Base-by-base conservation (phyloP, 2,888 invertebrate genomes). In the Phaonia tiefii region DNA sequence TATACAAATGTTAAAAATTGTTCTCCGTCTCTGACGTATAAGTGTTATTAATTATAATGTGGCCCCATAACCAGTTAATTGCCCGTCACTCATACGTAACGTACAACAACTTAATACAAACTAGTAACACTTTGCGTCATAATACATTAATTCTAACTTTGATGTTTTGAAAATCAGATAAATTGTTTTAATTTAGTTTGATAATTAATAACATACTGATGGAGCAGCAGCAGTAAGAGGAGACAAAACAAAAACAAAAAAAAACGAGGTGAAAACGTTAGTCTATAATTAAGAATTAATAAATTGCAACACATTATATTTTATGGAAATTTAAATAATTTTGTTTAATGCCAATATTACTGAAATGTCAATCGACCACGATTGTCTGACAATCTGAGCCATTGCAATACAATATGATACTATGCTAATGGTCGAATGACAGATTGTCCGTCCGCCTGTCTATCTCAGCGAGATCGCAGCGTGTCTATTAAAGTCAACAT, bases 221-320 rank as follows among this genome's bases (percentile, higher is more conserved):
- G 66, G 58, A 37, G 42, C 42, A 46, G 15, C n/a, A 31, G 31
- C 17, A 51, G 31, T 66, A 31, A 13, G 5, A 17, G 42, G 20
- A 60, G 13, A 31, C 7, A 46, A 51, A n/a, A 22, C 37, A 37
- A 49, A 67, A 26, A 51, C 31, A n/a, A n/a, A 11, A 17, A 63
- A 39, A 60, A 26, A 31, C 7, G 26, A 51, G 22, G 39, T 51
- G 51, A 49, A 67, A 26, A 51, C 31, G 31, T 31, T 8, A 51
- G n/a, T 37, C 17, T 11, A 42, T 17, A 60, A 49, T 1, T 67
- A 37, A 58, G 22, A 39, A 63, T 39, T 22, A 63, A 73, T 76
- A 73, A 80, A 71, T 77, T 58, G 26, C 54, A 77, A 69, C 70
- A 74, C 54, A 71, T 72, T 67, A 78, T 77, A 63, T 42, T 42